phyloP scores from a whole-genome alignment of 2,797 vertebrate species.

The Pygocentrus nattereri region DNA sequence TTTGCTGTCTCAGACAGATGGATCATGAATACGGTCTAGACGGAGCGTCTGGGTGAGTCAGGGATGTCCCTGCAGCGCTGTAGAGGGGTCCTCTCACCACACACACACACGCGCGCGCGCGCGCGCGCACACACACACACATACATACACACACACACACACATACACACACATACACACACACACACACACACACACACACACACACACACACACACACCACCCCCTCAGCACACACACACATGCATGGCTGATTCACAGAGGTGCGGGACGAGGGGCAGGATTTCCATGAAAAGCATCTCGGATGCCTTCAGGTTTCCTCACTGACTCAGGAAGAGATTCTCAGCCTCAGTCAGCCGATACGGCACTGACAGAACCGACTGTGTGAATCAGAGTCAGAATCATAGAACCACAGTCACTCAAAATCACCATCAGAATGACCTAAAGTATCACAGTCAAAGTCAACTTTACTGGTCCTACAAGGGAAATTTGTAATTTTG shows the following conservation, averaged over 20 bases:
- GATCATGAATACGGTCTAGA: constrained; percentile 93
- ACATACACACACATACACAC: constrained; percentile 46
- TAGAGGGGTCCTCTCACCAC: constrained; percentile 54
- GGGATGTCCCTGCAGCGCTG: constrained; percentile 78
- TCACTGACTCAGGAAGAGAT: not conserved
- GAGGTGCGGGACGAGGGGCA: constrained; percentile 2
- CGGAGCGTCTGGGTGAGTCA: constrained; percentile 83
- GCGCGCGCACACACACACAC: constrained; percentile 51
- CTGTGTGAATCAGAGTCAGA: not conserved
- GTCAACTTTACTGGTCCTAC: no score
- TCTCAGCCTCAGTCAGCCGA: not conserved
- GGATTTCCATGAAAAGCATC: constrained; percentile 3
- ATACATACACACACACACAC: not conserved
- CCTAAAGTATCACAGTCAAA: not conserved
- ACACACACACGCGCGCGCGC: constrained; percentile 46
- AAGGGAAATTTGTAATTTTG: no score
- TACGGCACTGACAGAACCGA: no score
- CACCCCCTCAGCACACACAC: not conserved
- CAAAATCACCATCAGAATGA: not conserved
- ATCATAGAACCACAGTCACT: not conserved
- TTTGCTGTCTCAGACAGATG: constrained; percentile 89
- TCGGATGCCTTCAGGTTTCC: not conserved
- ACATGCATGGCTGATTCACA: constrained; percentile 53
- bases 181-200: constrained; percentile 39
- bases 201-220: constrained; percentile 34